A percentile compares a stretch with the other conserved stretches of the same genome.
phyloP scores from a whole-genome alignment of 1,140 invertebrate species.

The Antheraea mylitta region DNA sequence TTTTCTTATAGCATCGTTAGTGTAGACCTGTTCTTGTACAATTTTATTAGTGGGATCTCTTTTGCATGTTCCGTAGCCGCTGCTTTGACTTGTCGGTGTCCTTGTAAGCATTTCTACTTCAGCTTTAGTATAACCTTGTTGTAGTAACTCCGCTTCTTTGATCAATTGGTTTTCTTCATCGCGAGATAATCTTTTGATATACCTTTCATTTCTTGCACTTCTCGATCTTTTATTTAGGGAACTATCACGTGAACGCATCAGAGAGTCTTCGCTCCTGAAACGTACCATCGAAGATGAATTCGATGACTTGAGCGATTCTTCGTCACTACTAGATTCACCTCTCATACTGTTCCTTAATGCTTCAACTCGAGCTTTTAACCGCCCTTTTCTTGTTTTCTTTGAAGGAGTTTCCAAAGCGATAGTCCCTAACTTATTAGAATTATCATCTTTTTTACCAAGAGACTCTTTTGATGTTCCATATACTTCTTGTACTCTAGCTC shows the following conservation, averaged over 20 bases:
- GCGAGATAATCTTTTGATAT: conserved; percentile 85
- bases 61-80: conserved; percentile 74
- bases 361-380: conserved; percentile 82
- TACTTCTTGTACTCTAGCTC: conserved; percentile 57
- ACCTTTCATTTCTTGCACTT: conserved; percentile 87
- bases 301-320: conserved; percentile 82
- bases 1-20: conserved; percentile 53
- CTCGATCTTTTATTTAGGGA: conserved; percentile 77
- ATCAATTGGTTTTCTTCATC: conserved; percentile 83
- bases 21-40: conserved; percentile 45
- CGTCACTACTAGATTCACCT: conserved; percentile 86
- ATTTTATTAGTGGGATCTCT: conserved; percentile 56
- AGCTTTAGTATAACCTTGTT: conserved; percentile 74
- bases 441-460: conserved; percentile 60
- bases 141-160: conserved; percentile 78
- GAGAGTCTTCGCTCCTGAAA: conserved; percentile 84
- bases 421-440: conserved; percentile 57
- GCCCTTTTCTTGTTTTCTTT: conserved; percentile 79
- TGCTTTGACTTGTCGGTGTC: conserved; percentile 72
- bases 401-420: conserved; percentile 75
- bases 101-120: conserved; percentile 74
- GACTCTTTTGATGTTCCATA: conserved; percentile 60
- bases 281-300: conserved; percentile 82
- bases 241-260: conserved; percentile 79
- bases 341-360: conserved; percentile 81